A percentile compares a stretch with the other conserved stretches of the same genome.
Evolutionary conservation across 64 coral and sea anemone genomes (phyloP).

Genomic region (Montipora sp.): DNA sequence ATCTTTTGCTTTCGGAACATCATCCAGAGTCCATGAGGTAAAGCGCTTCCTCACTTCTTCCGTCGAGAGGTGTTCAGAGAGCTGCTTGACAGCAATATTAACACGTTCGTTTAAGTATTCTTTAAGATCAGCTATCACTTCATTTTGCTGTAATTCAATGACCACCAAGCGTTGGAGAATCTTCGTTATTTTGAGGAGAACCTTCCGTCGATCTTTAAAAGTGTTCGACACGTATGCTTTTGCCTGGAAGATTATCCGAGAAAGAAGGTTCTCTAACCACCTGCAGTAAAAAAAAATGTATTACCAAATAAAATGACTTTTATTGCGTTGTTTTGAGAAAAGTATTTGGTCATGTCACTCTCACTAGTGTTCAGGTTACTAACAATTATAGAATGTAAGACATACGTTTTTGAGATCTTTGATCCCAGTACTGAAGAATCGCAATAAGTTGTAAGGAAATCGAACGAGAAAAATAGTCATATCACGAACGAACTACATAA

Average conservation of each 20-base stretch:
- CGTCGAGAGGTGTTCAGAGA: not conserved
- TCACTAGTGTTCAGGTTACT: no score
- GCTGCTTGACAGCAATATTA: not conserved
- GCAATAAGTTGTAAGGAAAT: no score
- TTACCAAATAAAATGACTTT: no score
- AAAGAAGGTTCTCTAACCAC: no score
- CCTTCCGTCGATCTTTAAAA: not conserved
- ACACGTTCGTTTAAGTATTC: not conserved
- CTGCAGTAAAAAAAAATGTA: not conserved
- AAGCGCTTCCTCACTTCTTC: not conserved
- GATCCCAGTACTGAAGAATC: no score
- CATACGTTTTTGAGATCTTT: no score
- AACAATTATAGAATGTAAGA: no score
- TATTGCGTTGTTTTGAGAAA: no score
- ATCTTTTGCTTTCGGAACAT: not conserved
- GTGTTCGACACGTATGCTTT: not conserved
- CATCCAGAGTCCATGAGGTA: conserved; percentile 27
- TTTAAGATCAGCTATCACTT: not conserved
- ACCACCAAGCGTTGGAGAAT: not conserved
- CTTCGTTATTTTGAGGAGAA: not conserved
- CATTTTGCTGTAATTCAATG: not conserved
- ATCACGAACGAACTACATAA: no score
- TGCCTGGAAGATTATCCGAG: no score
- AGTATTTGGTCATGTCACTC: no score
- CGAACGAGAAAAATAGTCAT: no score